Conservation (phyloP, 1,140 invertebrate species). For the Drosophila malerkotliana region DNA sequence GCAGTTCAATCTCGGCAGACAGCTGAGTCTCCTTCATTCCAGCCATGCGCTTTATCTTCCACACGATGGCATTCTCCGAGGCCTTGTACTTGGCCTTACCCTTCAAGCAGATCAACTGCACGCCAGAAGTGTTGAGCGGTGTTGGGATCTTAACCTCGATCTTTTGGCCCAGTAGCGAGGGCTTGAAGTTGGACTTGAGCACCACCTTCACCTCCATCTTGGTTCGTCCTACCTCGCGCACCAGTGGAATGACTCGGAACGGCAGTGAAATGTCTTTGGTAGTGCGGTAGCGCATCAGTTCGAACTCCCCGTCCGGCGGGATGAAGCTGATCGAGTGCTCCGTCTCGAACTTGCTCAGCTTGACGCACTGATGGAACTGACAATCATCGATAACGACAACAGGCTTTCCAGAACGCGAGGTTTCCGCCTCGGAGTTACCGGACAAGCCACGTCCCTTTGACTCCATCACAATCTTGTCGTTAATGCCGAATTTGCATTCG, state of each 20-base stretch:
- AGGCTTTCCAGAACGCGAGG: conserved; percentile 94
- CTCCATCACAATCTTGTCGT: conserved; percentile 99
- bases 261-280: conserved; percentile 99
- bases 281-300: conserved; percentile 99
- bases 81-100: conserved; percentile 99
- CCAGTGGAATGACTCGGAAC: conserved; percentile 99
- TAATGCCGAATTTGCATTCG: conserved; percentile 99
- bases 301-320: conserved; percentile 99
- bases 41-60: conserved; percentile 99
- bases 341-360: conserved; percentile 99
- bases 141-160: conserved; percentile 99
- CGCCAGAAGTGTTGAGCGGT: conserved; percentile 98
- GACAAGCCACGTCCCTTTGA: conserved; percentile 92
- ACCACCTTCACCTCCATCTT: conserved; percentile 99
- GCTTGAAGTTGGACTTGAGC: conserved; percentile 99
- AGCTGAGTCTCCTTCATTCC: conserved; percentile 99
- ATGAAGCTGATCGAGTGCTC: conserved; percentile 99
- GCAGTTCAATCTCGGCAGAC: conserved; percentile 99
- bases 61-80: conserved; percentile 99
- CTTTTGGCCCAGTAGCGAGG: conserved; percentile 98
- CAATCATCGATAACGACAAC: conserved; percentile 99
- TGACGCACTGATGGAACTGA: conserved; percentile 99
- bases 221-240: conserved; percentile 98
- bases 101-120: conserved; percentile 99
- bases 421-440: conserved; percentile 91